Percentiles rank a stretch among this genome's conserved stretches.
These are phyloP conservation scores for Artibeus jamaicensis DNA, from an alignment of 2,797 vertebrate species.

Conservation along the genomic window DNA sequence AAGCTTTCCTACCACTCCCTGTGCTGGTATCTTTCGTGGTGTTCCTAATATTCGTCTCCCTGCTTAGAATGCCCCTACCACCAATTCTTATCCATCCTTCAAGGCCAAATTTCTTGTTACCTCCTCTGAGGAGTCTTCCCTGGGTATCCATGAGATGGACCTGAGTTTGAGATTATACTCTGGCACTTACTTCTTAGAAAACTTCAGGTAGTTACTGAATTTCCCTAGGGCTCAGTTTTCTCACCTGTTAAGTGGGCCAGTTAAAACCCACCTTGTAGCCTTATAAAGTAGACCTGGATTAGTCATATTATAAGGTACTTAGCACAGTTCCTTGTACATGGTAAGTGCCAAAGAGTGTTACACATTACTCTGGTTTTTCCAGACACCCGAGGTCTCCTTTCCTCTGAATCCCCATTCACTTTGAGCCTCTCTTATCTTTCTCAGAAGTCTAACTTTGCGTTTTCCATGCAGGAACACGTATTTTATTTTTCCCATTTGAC, in stretches of 20 bases:
- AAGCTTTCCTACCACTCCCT: background rate
- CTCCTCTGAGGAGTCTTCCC: background rate
- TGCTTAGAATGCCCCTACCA: background rate
- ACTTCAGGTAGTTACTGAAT: background rate
- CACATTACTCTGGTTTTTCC: background rate
- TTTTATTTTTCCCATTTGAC: background rate
- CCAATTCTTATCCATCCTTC: no score
- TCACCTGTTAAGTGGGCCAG: background rate
- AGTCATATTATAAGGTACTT: background rate
- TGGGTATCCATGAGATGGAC: background rate
- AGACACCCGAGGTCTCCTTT: background rate
- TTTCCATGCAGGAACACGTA: background rate
- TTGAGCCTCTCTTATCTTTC: background rate
- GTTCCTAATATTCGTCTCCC: background rate
- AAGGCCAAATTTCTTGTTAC: background rate
- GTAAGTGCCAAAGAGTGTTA: background rate
- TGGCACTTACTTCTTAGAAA: background rate
- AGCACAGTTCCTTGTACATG: background rate
- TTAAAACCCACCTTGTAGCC: background rate
- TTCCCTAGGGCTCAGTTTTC: background rate
- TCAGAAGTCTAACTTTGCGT: background rate
- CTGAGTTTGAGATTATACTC: background rate
- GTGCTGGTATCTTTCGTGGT: fast-evolving
- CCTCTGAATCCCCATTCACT: background rate
- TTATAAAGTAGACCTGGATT: background rate